A percentile compares a stretch with the other conserved stretches of the same genome.
Conservation (phyloP, 2,888 invertebrate genomes). For the Drosophila kambysellisi region DNA sequence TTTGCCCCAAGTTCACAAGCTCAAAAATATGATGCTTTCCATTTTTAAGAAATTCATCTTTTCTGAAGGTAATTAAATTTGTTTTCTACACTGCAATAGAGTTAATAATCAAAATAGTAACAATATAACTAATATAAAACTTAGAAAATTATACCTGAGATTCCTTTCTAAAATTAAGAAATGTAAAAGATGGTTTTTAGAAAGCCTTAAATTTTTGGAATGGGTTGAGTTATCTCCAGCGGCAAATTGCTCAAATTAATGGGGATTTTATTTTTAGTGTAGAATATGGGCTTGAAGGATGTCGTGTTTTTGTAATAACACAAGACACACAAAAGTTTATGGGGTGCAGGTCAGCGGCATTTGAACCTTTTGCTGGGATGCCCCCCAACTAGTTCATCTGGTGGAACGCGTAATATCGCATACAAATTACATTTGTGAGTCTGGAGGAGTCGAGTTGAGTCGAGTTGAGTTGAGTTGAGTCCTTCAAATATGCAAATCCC, state of each 20-base stretch:
- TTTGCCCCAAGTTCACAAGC: neutral
- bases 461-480: conserved; percentile 6
- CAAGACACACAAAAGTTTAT: conserved; percentile 17
- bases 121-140: neutral
- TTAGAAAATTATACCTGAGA: rapidly evolving
- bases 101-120: neutral
- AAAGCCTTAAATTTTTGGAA: neutral
- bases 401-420: conserved; percentile 19
- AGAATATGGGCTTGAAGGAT: neutral
- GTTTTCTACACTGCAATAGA: neutral
- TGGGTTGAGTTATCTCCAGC: too few species aligned
- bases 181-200: neutral
- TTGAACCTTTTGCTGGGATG: conserved; percentile 48
- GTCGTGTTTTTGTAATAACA: conserved; percentile 8
- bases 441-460: neutral
- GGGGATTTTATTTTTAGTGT: neutral
- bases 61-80: too few species aligned
- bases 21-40: neutral
- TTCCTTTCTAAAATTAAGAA: neutral
- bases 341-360: conserved; percentile 48
- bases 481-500: conserved; percentile 43
- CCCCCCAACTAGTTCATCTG: conserved; percentile 18
- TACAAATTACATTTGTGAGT: conserved; percentile 43
- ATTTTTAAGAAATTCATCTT: neutral
- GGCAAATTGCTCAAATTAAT: neutral